Conservation (phyloP, 2,113 vertebrate species). For the Pomatostomus ruficeps region DNA sequence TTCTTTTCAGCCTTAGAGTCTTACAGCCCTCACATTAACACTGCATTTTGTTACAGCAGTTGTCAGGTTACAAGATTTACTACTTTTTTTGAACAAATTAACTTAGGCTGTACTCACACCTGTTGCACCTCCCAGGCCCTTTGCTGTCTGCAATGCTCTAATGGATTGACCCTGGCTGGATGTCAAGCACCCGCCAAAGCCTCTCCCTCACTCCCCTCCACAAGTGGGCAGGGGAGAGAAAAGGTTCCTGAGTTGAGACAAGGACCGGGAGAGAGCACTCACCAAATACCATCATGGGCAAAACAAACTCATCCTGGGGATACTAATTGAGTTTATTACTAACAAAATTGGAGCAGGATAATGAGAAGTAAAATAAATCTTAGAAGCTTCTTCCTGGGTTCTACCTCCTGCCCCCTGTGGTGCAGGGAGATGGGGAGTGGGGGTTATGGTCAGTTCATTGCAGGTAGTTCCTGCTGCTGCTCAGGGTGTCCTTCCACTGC, state of each 20-base stretch:
- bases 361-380: neutral
- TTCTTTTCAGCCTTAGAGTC: neutral
- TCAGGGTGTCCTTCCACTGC: neutral
- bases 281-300: neutral
- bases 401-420: neutral
- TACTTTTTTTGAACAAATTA: neutral
- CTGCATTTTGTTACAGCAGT: neutral
- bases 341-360: neutral
- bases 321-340: neutral
- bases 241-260: neutral
- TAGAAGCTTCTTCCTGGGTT: neutral
- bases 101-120: neutral
- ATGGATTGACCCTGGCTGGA: neutral
- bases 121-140: neutral
- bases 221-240: neutral
- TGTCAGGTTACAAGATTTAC: neutral
- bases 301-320: accelerated
- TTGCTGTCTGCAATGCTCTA: too few species aligned
- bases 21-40: accelerated
- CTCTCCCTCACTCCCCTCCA: neutral
- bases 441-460: neutral
- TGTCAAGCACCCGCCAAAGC: neutral
- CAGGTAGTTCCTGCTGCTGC: neutral
- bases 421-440: neutral
- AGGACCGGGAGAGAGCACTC: neutral